Evolutionary conservation across 2,888 invertebrate genomes (phyloP).

Genomic region (Oxystoma pomonae): DNA sequence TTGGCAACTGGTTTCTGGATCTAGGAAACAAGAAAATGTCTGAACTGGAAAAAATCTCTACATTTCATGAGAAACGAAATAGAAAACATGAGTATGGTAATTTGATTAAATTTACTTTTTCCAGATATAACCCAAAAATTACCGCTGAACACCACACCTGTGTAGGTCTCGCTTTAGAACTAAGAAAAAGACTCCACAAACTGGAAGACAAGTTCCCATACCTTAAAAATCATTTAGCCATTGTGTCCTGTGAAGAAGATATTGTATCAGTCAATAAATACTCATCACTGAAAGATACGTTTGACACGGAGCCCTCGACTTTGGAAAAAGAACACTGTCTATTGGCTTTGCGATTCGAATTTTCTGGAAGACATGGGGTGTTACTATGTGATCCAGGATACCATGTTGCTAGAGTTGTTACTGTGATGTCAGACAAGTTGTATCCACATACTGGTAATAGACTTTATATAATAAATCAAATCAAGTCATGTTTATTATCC

Average conservation of each 20-base stretch:
- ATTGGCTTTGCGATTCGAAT: slow-evolving; percentile 68
- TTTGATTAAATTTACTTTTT: too few species aligned
- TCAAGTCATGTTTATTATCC: too few species aligned
- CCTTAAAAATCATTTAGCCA: slow-evolving; percentile 61
- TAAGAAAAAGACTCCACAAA: slow-evolving; percentile 61
- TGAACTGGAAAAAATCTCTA: too few species aligned
- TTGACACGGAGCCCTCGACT: slow-evolving; percentile 55
- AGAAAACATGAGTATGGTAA: too few species aligned
- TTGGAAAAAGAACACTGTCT: slow-evolving; percentile 87
- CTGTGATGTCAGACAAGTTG: slow-evolving; percentile 78
- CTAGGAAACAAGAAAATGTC: too few species aligned
- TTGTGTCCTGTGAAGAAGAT: slow-evolving; percentile 87
- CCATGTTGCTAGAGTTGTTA: slow-evolving; percentile 80
- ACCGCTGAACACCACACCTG: slow-evolving; percentile 79
- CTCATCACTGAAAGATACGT: slow-evolving; percentile 55
- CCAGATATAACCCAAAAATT: slow-evolving; percentile 71
- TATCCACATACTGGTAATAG: slow-evolving; percentile 85
- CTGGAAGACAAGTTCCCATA: slow-evolving; percentile 65
- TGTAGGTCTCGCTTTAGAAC: slow-evolving; percentile 81
- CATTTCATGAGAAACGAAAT: too few species aligned
- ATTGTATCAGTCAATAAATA: slow-evolving; percentile 59
- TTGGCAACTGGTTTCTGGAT: too few species aligned
- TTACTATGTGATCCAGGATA: slow-evolving; percentile 88
- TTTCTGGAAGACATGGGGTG: slow-evolving; percentile 70
- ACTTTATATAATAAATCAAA: too few species aligned